These are phyloP conservation scores for Eupelmus urozonus DNA, from an alignment of 2,888 invertebrate genomes.

Conservation along the genomic window DNA sequence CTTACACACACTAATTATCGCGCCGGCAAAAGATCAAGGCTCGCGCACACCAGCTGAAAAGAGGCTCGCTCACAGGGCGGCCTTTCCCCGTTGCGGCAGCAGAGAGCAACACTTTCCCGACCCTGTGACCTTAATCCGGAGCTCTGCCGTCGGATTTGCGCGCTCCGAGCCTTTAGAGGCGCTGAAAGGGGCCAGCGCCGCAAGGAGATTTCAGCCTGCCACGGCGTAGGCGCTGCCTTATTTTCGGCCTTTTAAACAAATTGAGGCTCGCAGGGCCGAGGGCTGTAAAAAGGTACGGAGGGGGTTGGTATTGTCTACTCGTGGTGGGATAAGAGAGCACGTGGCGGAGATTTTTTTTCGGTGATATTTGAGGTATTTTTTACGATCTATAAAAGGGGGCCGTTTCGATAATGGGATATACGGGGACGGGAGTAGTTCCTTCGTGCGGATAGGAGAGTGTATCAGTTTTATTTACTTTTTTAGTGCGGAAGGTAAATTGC, in stretches of 20 bases:
- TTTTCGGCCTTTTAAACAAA: slow-evolving; percentile 40
- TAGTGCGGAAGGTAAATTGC: no score
- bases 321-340: background rate
- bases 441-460: background rate
- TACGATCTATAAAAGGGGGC: no score
- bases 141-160: no score
- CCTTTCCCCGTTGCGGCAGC: slow-evolving; percentile 19
- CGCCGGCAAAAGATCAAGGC: slow-evolving; percentile 31
- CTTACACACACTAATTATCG: no score
- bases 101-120: slow-evolving; percentile 30
- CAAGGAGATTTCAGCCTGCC: slow-evolving; percentile 45
- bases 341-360: background rate
- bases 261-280: no score
- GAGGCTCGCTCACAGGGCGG: slow-evolving; percentile 8
- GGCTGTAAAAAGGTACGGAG: background rate
- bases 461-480: no score
- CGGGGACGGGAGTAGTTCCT: no score
- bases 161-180: slow-evolving; percentile 42
- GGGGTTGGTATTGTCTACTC: background rate
- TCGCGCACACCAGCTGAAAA: slow-evolving; percentile 13
- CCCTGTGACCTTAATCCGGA: slow-evolving; percentile 49
- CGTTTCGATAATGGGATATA: background rate
- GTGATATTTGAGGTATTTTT: no score
- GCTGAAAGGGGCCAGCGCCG: slow-evolving; percentile 19
- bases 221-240: slow-evolving; percentile 19